A percentile compares a stretch with the other conserved stretches of the same genome.
These are phyloP conservation scores for Avahi laniger DNA, from an alignment of 2,797 vertebrate species.

Conservation along the genomic window DNA sequence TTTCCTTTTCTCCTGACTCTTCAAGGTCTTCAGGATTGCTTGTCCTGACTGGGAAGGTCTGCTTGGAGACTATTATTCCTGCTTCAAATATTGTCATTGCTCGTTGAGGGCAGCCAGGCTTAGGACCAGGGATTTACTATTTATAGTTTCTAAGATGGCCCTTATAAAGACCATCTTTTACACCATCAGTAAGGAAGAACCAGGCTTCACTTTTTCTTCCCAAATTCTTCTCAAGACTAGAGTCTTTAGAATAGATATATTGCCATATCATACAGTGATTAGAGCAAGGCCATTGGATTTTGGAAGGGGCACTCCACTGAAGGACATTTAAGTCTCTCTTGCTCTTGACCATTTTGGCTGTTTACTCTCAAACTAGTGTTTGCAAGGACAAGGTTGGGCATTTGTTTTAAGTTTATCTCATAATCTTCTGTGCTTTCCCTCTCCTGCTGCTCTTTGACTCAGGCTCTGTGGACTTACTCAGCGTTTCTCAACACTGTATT, in stretches of 20 bases:
- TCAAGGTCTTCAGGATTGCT: conserved; percentile 68
- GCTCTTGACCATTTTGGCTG: background rate
- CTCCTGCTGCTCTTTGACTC: background rate
- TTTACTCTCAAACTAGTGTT: background rate
- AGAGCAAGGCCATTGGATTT: background rate
- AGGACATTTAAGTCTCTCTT: background rate
- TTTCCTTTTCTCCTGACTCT: conserved; percentile 66
- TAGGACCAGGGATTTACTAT: background rate
- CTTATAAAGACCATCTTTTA: background rate
- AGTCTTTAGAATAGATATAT: background rate
- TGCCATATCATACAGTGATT: too few species aligned
- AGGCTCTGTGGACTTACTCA: background rate
- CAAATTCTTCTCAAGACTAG: background rate
- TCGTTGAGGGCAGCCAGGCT: background rate
- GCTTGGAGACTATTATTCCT: background rate
- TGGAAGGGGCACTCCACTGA: background rate
- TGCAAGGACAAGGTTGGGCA: background rate
- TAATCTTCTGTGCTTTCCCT: background rate
- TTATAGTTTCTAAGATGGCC: background rate
- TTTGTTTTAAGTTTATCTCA: background rate
- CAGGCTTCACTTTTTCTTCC: background rate
- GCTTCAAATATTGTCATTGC: background rate
- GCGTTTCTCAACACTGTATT: background rate
- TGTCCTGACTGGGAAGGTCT: background rate
- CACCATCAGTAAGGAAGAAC: background rate